Base-by-base conservation (phyloP, 2,888 invertebrate species). In the Zaprionus obscuricornis region DNA sequence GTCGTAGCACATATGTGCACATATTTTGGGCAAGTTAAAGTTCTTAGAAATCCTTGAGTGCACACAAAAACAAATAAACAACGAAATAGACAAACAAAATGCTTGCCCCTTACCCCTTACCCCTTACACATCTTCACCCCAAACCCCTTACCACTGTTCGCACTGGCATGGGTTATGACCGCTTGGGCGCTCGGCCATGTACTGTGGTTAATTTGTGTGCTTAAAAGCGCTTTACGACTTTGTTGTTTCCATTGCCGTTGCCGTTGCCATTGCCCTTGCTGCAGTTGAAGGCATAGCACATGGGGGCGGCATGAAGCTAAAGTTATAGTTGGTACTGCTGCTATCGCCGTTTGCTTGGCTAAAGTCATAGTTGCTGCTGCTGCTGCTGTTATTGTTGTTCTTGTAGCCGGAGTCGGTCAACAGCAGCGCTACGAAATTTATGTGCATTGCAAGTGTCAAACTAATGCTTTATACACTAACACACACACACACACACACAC, bases 191-290 rank as follows among this genome's bases (percentile, higher is more conserved):
- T 70, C 70, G 70, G 63, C 78, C 78, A 85, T 86, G 85, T 76
- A 68, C 85, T 85, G 86, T 82, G 81, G 87, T 86, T 85, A 88
- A 88, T 88, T 88, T 88, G 89, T 88, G 88, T 87, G 88, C 88
- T 88, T 85, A 87, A 88, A 87, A 87, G 88, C 85, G 75, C 87
- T 85, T 88, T 87, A 89, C 85, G 85, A 87, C 85, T 86, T 85
- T 49, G 45, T 59, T 52, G 42, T 22, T 22, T 24, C 31, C 20
- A 17, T 31, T 63, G 59, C 31, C 20, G 16, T 31, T 17, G 36
- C 26, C 40, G 6, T 34, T 10, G 22, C 22, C 14, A 4, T 22
- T 40, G 10, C 26, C 16, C 22, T 8, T 40, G 34, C 34, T 36
- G 33, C 33, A 29, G 10, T 42, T 16, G 20, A 33, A 34, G 31